Percentiles rank a stretch among this genome's conserved stretches.
phyloP scores from a whole-genome alignment of 2,797 vertebrate species.

The Platyrinchus mystaceus region DNA sequence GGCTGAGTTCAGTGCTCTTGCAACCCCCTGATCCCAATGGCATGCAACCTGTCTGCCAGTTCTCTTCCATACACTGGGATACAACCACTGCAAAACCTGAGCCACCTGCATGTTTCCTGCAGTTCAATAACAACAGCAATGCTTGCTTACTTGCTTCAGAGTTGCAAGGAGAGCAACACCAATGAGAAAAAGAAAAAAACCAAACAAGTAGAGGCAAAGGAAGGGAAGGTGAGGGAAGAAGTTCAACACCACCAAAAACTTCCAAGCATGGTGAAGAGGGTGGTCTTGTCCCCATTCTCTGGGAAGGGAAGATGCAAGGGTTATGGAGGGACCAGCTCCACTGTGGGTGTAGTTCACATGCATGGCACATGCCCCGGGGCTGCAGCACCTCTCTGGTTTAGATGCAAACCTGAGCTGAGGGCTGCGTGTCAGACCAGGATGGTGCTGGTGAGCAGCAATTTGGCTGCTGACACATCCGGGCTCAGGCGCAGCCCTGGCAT shows the following conservation, averaged over 20 bases:
- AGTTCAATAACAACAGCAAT: background rate
- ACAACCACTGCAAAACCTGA: background rate
- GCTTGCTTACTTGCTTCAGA: background rate
- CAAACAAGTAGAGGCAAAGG: background rate
- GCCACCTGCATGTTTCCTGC: background rate
- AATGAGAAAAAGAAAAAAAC: background rate
- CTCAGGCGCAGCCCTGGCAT: background rate
- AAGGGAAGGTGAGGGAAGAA: background rate
- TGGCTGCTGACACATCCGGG: background rate
- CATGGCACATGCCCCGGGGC: rapidly evolving
- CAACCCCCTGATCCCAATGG: background rate
- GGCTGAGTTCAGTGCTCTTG: background rate
- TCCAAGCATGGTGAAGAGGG: background rate
- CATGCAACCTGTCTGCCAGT: rapidly evolving
- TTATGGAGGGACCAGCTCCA: background rate
- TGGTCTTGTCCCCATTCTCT: background rate
- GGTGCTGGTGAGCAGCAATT: rapidly evolving
- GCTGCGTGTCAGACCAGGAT: background rate
- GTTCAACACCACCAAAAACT: background rate
- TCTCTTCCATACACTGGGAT: background rate
- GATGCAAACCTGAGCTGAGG: background rate
- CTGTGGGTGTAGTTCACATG: rapidly evolving
- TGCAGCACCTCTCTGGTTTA: background rate
- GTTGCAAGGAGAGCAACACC: background rate
- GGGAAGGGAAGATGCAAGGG: background rate